Evolutionary conservation across 2,888 invertebrate genomes (phyloP).

Genomic region (Andrena fulva): DNA sequence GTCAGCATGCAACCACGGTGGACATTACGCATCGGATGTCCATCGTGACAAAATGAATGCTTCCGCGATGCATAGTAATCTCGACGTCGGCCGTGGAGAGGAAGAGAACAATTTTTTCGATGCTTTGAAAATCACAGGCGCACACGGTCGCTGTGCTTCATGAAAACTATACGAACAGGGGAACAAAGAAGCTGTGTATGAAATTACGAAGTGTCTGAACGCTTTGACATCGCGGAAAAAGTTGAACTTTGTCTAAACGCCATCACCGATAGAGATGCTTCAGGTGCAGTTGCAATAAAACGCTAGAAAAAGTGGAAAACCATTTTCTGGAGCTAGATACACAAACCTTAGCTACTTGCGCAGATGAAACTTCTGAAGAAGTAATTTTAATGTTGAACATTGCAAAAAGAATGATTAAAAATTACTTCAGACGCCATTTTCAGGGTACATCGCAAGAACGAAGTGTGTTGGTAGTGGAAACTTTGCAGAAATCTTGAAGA

Average conservation of each 20-base stretch:
- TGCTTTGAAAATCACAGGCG: slow-evolving; percentile 47
- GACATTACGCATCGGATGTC: slow-evolving; percentile 28
- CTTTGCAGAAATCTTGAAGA: not conserved
- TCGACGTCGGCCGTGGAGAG: slow-evolving; percentile 37
- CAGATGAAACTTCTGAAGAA: too few relatives aligned
- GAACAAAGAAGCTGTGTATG: not conserved
- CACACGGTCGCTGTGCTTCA: slow-evolving; percentile 7
- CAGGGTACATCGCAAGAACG: not conserved
- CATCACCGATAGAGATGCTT: not conserved
- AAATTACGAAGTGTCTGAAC: not conserved
- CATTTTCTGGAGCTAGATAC: too few relatives aligned
- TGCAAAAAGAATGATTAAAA: too few relatives aligned
- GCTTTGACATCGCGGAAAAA: not conserved
- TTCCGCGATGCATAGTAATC: slow-evolving; percentile 51
- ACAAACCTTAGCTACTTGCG: too few relatives aligned
- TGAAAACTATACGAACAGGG: not conserved
- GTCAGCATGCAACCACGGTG: not conserved
- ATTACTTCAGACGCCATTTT: not conserved
- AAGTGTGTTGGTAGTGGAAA: not conserved
- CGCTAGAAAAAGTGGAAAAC: too few relatives aligned
- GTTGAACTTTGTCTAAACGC: not conserved
- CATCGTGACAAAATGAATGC: slow-evolving; percentile 53
- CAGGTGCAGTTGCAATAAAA: too few relatives aligned
- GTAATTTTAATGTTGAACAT: too few relatives aligned
- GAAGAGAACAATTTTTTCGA: slow-evolving; percentile 57